Evolutionary conservation across 2,888 invertebrate genomes (phyloP).

Genomic region (Eupeodes latifasciatus): DNA sequence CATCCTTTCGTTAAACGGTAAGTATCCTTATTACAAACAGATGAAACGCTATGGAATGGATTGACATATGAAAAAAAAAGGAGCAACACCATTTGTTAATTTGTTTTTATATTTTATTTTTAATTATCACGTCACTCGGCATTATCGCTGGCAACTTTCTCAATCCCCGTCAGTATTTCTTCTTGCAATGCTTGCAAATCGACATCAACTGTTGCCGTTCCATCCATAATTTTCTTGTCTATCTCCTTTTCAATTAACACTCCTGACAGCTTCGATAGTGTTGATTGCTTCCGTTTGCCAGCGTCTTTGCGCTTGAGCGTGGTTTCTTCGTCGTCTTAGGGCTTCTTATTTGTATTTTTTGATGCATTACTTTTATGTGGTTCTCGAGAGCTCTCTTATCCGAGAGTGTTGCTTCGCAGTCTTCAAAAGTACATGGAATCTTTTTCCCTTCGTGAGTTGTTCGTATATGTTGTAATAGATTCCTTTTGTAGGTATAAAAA

Average conservation of each 20-base stretch:
- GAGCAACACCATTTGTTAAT: too few species aligned
- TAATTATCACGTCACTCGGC: not conserved
- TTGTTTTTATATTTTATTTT: too few species aligned
- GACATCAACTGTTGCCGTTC: constrained; percentile 48
- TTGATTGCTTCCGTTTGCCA: constrained; percentile 79
- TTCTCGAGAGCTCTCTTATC: constrained; percentile 38
- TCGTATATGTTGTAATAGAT: constrained; percentile 86
- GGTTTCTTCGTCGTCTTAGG: not conserved
- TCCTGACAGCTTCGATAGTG: constrained; percentile 79
- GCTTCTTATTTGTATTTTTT: not conserved
- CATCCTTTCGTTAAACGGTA: too few species aligned
- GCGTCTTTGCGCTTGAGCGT: constrained; percentile 81
- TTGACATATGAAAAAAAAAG: too few species aligned
- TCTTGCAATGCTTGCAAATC: constrained; percentile 30
- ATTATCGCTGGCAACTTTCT: not conserved
- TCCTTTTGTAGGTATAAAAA: constrained; percentile 85
- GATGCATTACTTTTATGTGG: constrained; percentile 28
- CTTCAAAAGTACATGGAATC: constrained; percentile 84
- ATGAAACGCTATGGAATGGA: too few species aligned
- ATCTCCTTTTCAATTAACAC: constrained; percentile 78
- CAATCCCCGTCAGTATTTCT: not conserved
- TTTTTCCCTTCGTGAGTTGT: constrained; percentile 85
- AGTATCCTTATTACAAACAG: too few species aligned
- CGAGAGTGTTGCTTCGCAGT: constrained; percentile 76
- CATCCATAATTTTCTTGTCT: constrained; percentile 77